phyloP scores from a whole-genome alignment of 2,113 vertebrate genomes.

The Oreochromis spilurus region DNA sequence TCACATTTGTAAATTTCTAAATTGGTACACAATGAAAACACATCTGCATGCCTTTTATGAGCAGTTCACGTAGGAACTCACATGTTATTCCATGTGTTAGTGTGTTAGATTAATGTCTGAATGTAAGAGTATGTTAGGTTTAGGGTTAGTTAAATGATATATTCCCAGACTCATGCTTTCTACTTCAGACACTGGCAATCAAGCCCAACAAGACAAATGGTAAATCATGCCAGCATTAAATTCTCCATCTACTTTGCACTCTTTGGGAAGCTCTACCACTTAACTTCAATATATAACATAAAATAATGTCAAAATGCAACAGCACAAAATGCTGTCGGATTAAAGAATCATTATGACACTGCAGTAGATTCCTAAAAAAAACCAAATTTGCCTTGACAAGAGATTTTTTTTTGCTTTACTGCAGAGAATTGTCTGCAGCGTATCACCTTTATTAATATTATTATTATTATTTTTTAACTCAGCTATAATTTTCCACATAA shows the following conservation, averaged over 20 bases:
- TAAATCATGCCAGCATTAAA: not conserved
- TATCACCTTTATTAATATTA: not conserved
- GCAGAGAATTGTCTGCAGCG: not conserved
- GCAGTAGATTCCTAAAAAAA: not conserved
- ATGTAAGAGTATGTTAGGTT: not conserved
- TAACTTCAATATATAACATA: not conserved
- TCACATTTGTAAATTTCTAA: not conserved
- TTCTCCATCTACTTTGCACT: not conserved
- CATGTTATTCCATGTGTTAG: not conserved
- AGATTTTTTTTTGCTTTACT: not conserved
- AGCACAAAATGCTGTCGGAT: not conserved
- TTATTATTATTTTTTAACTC: accelerated
- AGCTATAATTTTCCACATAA: not conserved
- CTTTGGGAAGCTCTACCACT: not conserved
- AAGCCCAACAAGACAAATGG: not conserved
- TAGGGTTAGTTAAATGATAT: not conserved
- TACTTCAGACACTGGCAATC: not conserved
- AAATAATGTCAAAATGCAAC: not conserved
- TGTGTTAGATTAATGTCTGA: not conserved
- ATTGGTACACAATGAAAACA: not conserved
- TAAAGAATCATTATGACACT: not conserved
- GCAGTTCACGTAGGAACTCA: not conserved
- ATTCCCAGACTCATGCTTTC: not conserved
- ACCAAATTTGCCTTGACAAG: accelerated
- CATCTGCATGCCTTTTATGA: not conserved